Base-by-base conservation (phyloP, 2,113 vertebrate species). In the Periophthalmodon schlosseri region DNA sequence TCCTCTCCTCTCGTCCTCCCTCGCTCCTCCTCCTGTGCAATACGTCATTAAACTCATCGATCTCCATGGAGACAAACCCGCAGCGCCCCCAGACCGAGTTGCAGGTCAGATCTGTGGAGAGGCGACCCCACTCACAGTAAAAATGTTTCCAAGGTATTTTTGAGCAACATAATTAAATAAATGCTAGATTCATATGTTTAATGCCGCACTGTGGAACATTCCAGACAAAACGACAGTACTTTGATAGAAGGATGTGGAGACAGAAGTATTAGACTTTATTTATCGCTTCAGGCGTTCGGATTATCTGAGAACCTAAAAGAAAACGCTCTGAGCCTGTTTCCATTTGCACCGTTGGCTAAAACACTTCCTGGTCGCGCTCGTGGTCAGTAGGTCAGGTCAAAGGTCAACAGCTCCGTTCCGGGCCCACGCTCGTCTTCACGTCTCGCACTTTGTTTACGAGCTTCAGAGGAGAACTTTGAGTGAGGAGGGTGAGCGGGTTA, bases 401-500 rank as follows among this genome's bases (percentile, higher is more conserved):
- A 86, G 82, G 78, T 88, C 73, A 85, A 87, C 58, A 46, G 50
- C 69, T 84, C 68, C 77, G 81, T 78, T 72, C 81, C 84, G 64
- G 82, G 70, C 80, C 73, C 69, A 65, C 69, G 77, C 63, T 75
- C 82, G 75, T 72, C 80, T 83, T 70, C 80, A 73, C 81, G 68
- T 80, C 83, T 70, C 71, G 75, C 67, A 79, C 56, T 36, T 84
- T 72, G 79, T 86, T 79, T 87, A 82, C 74, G 82, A 85, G 88
- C 75, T 77, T 33, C 14, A 75, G 73, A 23, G n/a, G 68, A 85
- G 77, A 78, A 80, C 73, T 69, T 81, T 72, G 75, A 77, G 69
- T 69, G 72, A 69, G 77, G 78, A 87, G 84, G 79, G 64, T 76
- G 73, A 78, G 60, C 76, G 80, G 90, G 90, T 92, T 91, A 93